phyloP scores from a whole-genome alignment of 2,797 vertebrate genomes.

The Saxicola maurus region DNA sequence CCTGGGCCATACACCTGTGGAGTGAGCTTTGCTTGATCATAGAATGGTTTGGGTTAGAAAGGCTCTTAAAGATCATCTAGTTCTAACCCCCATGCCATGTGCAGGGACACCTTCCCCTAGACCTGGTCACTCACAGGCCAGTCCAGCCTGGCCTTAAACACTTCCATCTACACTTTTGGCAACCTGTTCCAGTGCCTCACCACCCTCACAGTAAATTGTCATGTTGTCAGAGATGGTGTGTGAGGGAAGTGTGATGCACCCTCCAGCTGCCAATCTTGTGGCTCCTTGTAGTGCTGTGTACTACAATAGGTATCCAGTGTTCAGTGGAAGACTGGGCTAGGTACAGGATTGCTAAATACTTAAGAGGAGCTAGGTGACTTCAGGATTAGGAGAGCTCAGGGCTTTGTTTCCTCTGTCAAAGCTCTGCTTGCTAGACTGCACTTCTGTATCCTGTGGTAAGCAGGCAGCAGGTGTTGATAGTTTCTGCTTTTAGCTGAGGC shows the following conservation, averaged over 20 bases:
- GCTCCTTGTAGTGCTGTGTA: neutral
- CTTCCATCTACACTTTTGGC: neutral
- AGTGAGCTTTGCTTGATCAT: neutral
- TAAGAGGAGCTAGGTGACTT: neutral
- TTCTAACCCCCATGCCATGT: neutral
- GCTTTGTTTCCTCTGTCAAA: neutral
- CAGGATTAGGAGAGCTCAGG: neutral
- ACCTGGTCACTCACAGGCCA: neutral
- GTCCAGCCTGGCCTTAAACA: neutral
- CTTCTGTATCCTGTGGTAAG: neutral
- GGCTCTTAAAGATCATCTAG: neutral
- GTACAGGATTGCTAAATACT: neutral
- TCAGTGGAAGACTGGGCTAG: neutral
- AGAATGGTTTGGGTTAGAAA: neutral
- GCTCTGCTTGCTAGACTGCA: neutral
- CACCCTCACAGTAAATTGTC: neutral
- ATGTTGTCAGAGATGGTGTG: neutral
- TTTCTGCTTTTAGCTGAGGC: neutral
- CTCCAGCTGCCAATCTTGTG: neutral
- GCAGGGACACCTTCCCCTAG: neutral
- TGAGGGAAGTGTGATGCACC: neutral
- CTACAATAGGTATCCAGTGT: neutral
- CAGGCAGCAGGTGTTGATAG: neutral
- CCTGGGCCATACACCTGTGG: neutral
- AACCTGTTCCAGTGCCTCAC: neutral